A percentile compares a stretch with the other conserved stretches of the same genome.
These are phyloP conservation scores for Bradypus variegatus DNA, from an alignment of 2,797 vertebrate species.

Conservation along the genomic window DNA sequence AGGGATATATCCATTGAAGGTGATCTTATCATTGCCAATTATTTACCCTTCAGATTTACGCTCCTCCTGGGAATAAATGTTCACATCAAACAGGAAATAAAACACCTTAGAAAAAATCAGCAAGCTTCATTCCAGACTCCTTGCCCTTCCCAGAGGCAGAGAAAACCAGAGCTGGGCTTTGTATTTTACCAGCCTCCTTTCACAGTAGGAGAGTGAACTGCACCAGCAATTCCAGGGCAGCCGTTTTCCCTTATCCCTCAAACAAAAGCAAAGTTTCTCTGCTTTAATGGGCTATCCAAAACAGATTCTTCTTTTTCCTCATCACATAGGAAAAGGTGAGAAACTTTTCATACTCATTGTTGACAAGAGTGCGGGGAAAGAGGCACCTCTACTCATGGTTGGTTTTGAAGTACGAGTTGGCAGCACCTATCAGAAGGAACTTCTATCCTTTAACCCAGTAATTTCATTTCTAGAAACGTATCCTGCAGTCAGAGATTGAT, in stretches of 20 bases:
- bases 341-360: too few species aligned
- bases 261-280: not conserved
- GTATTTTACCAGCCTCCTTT: not conserved
- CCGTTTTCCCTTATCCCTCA: not conserved
- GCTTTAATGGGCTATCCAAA: not conserved
- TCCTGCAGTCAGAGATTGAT: not conserved
- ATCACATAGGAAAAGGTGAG: not conserved
- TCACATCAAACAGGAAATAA: not conserved
- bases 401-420: not conserved
- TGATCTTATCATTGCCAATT: not conserved
- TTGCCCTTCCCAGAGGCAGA: not conserved
- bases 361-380: not conserved
- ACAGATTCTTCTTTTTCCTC: not conserved
- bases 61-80: not conserved
- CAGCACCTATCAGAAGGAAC: not conserved
- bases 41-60: not conserved
- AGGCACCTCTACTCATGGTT: not conserved
- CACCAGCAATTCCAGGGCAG: not conserved
- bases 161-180: not conserved
- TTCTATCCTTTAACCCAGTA: not conserved
- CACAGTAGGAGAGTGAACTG: too few species aligned
- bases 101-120: not conserved
- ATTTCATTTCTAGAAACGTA: not conserved
- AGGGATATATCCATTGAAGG: not conserved
- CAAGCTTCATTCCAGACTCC: not conserved